Conservation (phyloP, 2,888 invertebrate genomes). For the Nemapogon koenigi region DNA sequence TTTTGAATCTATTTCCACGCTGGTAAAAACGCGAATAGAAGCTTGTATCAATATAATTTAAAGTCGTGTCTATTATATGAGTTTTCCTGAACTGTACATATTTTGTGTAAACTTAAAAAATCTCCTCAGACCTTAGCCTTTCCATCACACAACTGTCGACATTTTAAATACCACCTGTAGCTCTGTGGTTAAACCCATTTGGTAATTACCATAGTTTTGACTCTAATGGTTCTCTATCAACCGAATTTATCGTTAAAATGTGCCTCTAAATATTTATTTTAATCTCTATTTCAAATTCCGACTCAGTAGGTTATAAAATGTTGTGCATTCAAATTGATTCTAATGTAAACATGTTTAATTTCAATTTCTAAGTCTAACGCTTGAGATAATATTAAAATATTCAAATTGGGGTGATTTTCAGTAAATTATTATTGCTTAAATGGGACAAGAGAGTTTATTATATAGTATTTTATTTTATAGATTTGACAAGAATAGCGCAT, state of each 20-base stretch:
- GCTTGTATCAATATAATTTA: no score
- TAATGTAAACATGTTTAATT: slow-evolving; percentile 12
- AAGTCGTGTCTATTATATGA: no score
- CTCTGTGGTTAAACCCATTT: slow-evolving; percentile 27
- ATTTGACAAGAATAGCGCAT: no score
- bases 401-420: slow-evolving; percentile 2
- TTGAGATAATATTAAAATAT: slow-evolving; percentile 4
- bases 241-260: slow-evolving; percentile 32
- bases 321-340: slow-evolving; percentile 29
- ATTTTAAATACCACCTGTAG: slow-evolving; percentile 49
- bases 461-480: no score
- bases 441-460: background rate
- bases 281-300: slow-evolving; percentile 17
- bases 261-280: slow-evolving; percentile 29
- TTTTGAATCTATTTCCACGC: no score
- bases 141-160: no score
- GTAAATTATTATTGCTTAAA: slow-evolving; percentile 5
- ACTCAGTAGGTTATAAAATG: background rate
- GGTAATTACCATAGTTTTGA: slow-evolving; percentile 40
- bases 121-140: no score
- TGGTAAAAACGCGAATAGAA: no score
- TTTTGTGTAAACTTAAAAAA: no score
- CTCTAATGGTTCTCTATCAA: slow-evolving; percentile 36
- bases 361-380: slow-evolving; percentile 5
- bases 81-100: no score